Conservation (phyloP, 2,888 invertebrate species). For the Microctonus brassicae region DNA sequence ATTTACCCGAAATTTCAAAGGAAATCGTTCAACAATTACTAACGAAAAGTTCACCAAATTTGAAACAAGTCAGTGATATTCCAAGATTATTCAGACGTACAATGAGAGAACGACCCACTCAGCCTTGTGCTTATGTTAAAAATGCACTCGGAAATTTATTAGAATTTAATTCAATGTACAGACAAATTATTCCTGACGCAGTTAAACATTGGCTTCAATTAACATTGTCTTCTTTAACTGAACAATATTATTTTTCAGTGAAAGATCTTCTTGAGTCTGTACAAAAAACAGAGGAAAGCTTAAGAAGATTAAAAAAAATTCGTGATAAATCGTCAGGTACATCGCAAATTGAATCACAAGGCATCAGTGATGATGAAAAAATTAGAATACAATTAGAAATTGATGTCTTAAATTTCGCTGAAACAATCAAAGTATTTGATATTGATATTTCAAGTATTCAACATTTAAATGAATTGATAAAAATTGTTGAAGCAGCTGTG, state of each 20-base stretch:
- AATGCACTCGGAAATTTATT: conserved; percentile 75
- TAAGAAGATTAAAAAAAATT: conserved; percentile 89
- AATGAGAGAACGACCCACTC: conserved; percentile 87
- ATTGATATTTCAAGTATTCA: conserved; percentile 73
- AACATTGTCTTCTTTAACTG: conserved; percentile 69
- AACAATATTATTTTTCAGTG: conserved; percentile 80
- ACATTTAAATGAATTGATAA: conserved; percentile 71
- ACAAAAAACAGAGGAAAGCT: conserved; percentile 94
- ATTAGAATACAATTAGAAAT: conserved; percentile 90
- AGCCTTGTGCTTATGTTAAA: conserved; percentile 85
- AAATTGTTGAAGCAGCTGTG: conserved; percentile 76
- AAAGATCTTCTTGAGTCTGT: conserved; percentile 93
- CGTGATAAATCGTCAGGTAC: conserved; percentile 74
- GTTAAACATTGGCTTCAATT: conserved; percentile 67
- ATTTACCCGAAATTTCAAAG: conserved; percentile 63
- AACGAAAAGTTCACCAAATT: conserved; percentile 72
- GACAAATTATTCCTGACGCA: conserved; percentile 65
- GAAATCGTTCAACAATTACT: conserved; percentile 68
- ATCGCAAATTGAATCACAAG: conserved; percentile 72
- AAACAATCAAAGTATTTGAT: conserved; percentile 69
- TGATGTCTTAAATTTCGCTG: conserved; percentile 84
- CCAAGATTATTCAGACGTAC: conserved; percentile 93
- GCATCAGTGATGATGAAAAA: conserved; percentile 92
- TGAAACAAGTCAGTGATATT: conserved; percentile 91
- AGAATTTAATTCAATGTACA: conserved; percentile 73